Base-by-base conservation (phyloP, 2,113 vertebrate species). In the Eulemur rufifrons region DNA sequence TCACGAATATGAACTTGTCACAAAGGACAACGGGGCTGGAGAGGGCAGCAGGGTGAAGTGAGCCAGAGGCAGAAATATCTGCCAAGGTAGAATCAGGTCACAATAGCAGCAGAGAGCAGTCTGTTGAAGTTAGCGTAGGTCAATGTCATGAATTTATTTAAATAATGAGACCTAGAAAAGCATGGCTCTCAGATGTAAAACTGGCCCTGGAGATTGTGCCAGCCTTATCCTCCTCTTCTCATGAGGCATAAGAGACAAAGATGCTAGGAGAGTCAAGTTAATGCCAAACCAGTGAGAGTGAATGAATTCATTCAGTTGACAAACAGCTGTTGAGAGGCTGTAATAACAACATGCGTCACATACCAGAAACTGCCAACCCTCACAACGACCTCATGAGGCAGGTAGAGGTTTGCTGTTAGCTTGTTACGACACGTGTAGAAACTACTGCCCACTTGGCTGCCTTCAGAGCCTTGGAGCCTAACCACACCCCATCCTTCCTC, bases 111-210 rank as follows among this genome's bases (percentile, higher is more conserved):
- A 20, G 61, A 39, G 45, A 23, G 45, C 3, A 23, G 20, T 6
- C 25, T 2, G 39, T 6, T 39, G 34, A 93, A 2, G 39, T 15
- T n/a, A 56, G 85, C 1, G 4, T 13, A 39, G 3, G 29, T 73
- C 37, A 73, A 3, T n/a, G 13, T 54, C 42, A 5, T 5, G 23
- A 12, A 54, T 80, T 23, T 29, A 63, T 63, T 83, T 52, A 63
- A 39, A 86, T 2, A 47, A 29, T 23, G 64, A 66, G 74, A 20
- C 0, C 0, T 0, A 59, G 89, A n/a, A 39, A 21, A 64, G 29
- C 68, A 21, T 0, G 21, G n/a, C 23, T 15, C 17, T 8, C 17
- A 59, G 73, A 20, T 13, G 45, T 0, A 71, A 52, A 54, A 14
- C 25, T 29, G 74, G 71, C 13, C 39, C 21, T 0, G 27, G 45